Percentiles rank a stretch among this genome's conserved stretches.
These are phyloP conservation scores for Stenolophus ochropezus DNA, from an alignment of 2,888 invertebrate genomes.

Conservation along the genomic window DNA sequence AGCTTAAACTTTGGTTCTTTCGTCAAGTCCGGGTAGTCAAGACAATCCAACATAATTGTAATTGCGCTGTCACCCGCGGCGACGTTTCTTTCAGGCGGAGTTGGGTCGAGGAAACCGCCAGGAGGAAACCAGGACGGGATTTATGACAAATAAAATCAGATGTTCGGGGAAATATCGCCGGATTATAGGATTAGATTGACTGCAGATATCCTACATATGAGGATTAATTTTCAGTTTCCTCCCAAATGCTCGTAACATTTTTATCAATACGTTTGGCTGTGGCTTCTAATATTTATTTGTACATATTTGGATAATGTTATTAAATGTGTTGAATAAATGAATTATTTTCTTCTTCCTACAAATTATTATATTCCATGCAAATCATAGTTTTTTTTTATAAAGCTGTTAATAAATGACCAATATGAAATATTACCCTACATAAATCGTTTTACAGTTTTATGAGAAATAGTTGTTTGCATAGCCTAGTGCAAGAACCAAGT, in stretches of 20 bases:
- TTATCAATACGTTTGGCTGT: neutral
- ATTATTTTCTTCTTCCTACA: no score
- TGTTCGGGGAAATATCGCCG: neutral
- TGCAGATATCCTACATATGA: neutral
- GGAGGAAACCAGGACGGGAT: constrained; percentile 22
- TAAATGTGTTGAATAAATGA: no score
- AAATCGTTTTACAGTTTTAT: no score
- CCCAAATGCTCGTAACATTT: neutral
- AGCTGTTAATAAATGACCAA: no score
- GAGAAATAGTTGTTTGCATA: no score
- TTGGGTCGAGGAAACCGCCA: neutral
- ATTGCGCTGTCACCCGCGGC: constrained; percentile 57
- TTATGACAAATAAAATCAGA: constrained; percentile 34
- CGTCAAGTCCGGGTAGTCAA: constrained; percentile 57
- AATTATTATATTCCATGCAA: no score
- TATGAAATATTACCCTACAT: no score
- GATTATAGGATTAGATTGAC: neutral
- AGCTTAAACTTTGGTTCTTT: constrained; percentile 58
- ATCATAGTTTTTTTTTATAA: no score
- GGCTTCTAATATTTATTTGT: no score
- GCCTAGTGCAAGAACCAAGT: no score
- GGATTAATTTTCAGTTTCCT: neutral
- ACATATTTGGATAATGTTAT: no score
- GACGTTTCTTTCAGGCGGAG: constrained; percentile 51
- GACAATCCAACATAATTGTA: constrained; percentile 60